Conservation (phyloP, 2,113 vertebrate species). For the Lasiurus borealis region DNA sequence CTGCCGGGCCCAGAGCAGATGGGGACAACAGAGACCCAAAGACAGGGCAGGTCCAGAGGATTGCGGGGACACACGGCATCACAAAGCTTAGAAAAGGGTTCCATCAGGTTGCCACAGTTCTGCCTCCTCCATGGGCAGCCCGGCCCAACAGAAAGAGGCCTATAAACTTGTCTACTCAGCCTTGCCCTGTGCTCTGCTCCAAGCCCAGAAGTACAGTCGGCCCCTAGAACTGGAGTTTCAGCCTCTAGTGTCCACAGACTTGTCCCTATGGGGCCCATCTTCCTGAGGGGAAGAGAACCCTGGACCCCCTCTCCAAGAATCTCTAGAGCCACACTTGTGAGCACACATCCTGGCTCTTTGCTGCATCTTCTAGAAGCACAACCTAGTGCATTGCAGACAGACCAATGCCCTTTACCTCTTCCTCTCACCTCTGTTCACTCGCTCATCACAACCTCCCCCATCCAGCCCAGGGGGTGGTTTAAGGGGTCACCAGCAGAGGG, state of each 20-base stretch:
- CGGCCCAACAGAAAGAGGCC: neutral
- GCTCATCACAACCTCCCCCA: neutral
- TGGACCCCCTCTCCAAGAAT: neutral
- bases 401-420: neutral
- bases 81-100: neutral
- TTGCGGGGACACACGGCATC: neutral
- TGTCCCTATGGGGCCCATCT: neutral
- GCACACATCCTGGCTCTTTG: neutral
- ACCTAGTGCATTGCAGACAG: neutral
- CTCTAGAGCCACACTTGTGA: fast-evolving
- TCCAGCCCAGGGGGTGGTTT: fast-evolving
- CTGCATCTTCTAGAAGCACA: fast-evolving
- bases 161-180: fast-evolving
- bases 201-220: neutral
- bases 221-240: neutral
- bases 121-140: neutral
- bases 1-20: neutral
- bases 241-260: neutral
- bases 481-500: fast-evolving
- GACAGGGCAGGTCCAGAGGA: neutral
- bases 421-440: neutral
- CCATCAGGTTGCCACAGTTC: fast-evolving
- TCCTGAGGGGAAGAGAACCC: neutral
- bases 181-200: neutral
- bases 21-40: no score